phyloP scores from a whole-genome alignment of 2,797 vertebrate species.

The Tadarida brasiliensis region DNA sequence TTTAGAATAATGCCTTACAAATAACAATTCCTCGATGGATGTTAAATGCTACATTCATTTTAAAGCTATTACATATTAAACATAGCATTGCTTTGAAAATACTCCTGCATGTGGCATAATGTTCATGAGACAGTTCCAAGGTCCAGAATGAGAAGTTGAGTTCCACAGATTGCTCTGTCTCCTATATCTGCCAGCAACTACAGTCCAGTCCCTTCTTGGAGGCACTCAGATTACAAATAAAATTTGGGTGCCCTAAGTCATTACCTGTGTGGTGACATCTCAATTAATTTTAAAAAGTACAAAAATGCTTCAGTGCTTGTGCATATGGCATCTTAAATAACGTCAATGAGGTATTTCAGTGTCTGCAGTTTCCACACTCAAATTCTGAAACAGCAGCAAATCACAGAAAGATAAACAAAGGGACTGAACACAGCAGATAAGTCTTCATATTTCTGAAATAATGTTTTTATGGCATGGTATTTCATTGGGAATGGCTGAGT shows the following conservation, averaged over 20 bases:
- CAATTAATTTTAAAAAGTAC: not conserved
- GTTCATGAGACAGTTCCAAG: not conserved
- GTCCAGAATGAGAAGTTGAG: not conserved
- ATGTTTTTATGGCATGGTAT: accelerated
- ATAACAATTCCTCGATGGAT: not conserved
- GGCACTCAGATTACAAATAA: not conserved
- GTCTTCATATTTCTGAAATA: not conserved
- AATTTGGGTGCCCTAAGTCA: not conserved
- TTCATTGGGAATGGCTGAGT: not conserved
- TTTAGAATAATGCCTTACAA: not conserved
- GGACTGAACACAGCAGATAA: not conserved
- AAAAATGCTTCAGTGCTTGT: not conserved
- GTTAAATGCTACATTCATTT: not conserved
- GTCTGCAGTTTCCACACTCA: not conserved
- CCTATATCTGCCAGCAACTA: not conserved
- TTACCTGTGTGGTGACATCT: not conserved
- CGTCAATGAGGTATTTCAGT: not conserved
- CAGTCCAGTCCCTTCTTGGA: not conserved
- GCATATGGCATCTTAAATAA: not conserved
- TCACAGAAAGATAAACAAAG: not conserved
- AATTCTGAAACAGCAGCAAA: not conserved
- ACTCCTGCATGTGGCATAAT: not conserved
- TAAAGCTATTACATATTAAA: not conserved
- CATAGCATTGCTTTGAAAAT: not conserved
- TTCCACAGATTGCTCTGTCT: not conserved